Evolutionary conservation across 2,888 invertebrate species (phyloP), one percentile per base, ranked within the genome.

Genomic region (Cephus pulcher): DNA sequence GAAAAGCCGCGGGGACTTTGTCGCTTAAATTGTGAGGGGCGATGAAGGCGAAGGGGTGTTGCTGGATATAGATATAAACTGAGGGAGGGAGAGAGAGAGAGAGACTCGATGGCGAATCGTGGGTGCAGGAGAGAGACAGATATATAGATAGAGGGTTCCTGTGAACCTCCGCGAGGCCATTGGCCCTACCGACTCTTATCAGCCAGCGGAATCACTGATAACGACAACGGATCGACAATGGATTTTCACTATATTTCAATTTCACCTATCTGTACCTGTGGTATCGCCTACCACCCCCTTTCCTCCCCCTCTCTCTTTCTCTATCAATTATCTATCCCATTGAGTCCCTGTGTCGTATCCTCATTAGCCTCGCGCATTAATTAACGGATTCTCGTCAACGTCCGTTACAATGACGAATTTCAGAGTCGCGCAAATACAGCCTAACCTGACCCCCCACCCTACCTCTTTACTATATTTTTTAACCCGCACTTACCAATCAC

Each of bases 361-460:
- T 56, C 56, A 56, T 56, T 56, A 23, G 56, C 56, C 56, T 23
- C 75, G 73, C 75, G 73, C 76, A 78, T 79, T 84, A 84, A 85
- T 84, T 84, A 84, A 73, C 79, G 79, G 75, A 34, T 69, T 34
- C 77, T 68, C 71, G 78, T 76, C 34, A 68, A 30, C 73, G 74
- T 68, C 70, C 56, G 56, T 23, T 56, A 56, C 56, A 56, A 23
- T 56, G 56, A 56, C 56, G 56, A 56, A 9, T 56, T 56, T 23
- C 56, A 56, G 56, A 56, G 23, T 56, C 56, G 23, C 23, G 23
- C 2, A 23, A 56, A 56, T 56, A 56, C 56, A 56, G 56, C 23
- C 56, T 56, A 56, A 56, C 56, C 56, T 23, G 56, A 23, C 9
- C 33, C 33, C 33, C 33, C 30, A 30, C 32, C 33, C 23, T 56